Evolutionary conservation across 2,113 vertebrate species (phyloP).

Genomic region (Oreocharis arfaki): DNA sequence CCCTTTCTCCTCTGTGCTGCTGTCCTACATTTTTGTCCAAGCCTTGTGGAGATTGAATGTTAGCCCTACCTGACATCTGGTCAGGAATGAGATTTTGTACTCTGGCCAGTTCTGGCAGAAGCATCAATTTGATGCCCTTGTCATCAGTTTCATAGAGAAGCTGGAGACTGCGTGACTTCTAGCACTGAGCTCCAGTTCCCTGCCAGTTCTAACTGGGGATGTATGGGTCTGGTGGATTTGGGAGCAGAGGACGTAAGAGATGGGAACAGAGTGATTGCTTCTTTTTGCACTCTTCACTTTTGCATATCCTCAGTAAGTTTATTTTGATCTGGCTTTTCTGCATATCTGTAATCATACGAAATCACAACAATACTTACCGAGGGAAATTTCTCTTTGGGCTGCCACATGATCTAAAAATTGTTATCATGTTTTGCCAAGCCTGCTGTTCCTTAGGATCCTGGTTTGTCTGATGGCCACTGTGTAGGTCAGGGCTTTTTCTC

Average conservation of each 20-base stretch:
- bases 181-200: background rate
- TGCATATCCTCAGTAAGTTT: background rate
- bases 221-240: background rate
- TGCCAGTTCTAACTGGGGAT: background rate
- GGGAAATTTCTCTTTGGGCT: background rate
- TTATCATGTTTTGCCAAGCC: background rate
- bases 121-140: slow-evolving; percentile 37
- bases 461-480: background rate
- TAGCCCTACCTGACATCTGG: slow-evolving; percentile 51
- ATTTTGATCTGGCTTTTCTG: background rate
- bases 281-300: background rate
- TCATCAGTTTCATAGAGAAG: slow-evolving; percentile 1
- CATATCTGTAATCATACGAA: background rate
- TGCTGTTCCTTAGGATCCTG: background rate
- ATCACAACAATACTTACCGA: background rate
- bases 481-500: slow-evolving; percentile 39
- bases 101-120: slow-evolving; percentile 46
- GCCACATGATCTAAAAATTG: background rate
- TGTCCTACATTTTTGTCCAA: slow-evolving; percentile 58
- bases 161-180: background rate
- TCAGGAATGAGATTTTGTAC: slow-evolving; percentile 58
- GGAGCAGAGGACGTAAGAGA: background rate
- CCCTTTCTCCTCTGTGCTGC: slow-evolving; percentile 51
- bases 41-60: slow-evolving; percentile 44
- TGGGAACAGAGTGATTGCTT: background rate